Base-by-base conservation (phyloP, 92 coral and sea anemone species). In the Virgularia gustaviana region DNA sequence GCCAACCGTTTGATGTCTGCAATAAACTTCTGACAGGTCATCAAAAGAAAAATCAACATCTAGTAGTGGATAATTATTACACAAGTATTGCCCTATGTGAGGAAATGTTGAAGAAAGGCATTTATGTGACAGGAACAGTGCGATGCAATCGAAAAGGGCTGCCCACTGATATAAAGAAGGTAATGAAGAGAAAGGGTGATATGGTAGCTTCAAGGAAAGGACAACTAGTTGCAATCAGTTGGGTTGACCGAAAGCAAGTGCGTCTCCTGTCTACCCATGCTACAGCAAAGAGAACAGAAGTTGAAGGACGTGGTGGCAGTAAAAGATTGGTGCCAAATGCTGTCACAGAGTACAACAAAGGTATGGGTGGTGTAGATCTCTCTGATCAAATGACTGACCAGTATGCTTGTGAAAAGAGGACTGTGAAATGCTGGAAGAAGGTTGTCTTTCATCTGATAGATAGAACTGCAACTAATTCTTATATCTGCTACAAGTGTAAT, bases 301-400 rank as follows among this genome's bases (percentile, higher is more conserved):
- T 67, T 32, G 84, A 79, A 16, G 29, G 57, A 42, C 27, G 41
- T 35, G 57, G 63, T 29, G 76, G 76, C 13, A 70, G 37, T 42
- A 70, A 44, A 24, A 24, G 31, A 49, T 38, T 42, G 18, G 44
- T 80, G 51, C 80, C 75, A 39, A 51, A 64, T 65, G 52, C 75
- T 62, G 85, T 81, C 22, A 38, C 47, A 33, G 83, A 85, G 36
- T 85, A 77, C 77, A 81, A 85, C 71, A 49, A 57, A 24, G 71
- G 49, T 62, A 76, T 82, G 86, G 78, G 86, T 41, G 86, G 78
- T 10, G 86, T 81, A 11, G 86, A 77, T 56, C 41, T 82, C 13
- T 56, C 59, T 29, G 72, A 76, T 36, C 88, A 84, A 63, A 85
- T 75, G 85, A 75, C 85, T 9, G 39, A 7, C 12, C 4, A 56